Conservation (phyloP, 2,797 vertebrate species). For the Jordanella pulchra region DNA sequence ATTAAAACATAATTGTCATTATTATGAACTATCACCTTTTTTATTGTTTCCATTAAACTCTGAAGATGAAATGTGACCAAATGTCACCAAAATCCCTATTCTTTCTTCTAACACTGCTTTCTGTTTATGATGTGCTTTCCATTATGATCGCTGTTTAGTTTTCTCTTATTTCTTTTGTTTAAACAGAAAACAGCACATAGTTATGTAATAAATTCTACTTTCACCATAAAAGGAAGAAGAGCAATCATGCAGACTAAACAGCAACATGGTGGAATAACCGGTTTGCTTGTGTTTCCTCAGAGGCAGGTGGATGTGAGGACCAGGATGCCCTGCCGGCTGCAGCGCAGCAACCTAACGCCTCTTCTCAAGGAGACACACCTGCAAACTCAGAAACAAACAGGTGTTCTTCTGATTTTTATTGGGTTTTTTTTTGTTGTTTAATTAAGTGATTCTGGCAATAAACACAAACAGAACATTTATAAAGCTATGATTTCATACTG, state of each 20-base stretch:
- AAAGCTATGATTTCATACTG: not conserved
- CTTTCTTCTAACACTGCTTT: not conserved
- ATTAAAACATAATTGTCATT: too few species aligned
- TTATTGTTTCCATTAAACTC: too few species aligned
- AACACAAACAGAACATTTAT: not conserved
- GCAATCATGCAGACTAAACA: not conserved
- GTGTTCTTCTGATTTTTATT: constrained; percentile 33
- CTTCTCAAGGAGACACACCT: constrained; percentile 16
- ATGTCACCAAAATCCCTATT: too few species aligned
- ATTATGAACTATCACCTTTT: too few species aligned
- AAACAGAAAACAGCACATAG: not conserved
- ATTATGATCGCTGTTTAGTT: not conserved
- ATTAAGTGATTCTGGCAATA: not conserved
- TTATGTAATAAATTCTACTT: not conserved
- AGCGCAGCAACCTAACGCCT: constrained; percentile 9
- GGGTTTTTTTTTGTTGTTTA: not conserved
- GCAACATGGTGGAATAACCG: not conserved
- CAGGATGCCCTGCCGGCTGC: constrained; percentile 21
- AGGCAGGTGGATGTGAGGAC: constrained; percentile 44
- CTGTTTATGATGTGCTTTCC: not conserved
- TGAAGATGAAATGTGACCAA: too few species aligned
- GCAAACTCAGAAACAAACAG: constrained; percentile 37
- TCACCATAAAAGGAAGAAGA: not conserved
- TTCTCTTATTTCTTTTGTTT: not conserved
- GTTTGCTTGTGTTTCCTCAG: constrained; percentile 37